phyloP scores from a whole-genome alignment of 2,797 vertebrate species.

The Telmatherina bonti region DNA sequence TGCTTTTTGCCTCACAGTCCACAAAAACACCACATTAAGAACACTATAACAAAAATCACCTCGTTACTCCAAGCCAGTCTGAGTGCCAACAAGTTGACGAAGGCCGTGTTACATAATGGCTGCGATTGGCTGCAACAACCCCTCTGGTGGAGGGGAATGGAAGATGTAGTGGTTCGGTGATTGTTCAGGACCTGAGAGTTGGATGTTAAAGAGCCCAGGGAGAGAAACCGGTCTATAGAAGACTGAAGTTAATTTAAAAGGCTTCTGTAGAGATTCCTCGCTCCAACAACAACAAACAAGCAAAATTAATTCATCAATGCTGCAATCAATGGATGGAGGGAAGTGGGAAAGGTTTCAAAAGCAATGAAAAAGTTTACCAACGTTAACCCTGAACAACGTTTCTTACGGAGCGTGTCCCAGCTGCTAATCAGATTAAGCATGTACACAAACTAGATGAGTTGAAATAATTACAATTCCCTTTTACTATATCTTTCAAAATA shows the following conservation, averaged over 20 bases:
- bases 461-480: too few species aligned
- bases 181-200: conserved; percentile 33
- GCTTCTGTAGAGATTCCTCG: conserved; percentile 14
- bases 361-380: background rate
- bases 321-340: background rate
- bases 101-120: conserved; percentile 6
- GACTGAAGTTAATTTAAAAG: conserved; percentile 47
- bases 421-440: too few species aligned
- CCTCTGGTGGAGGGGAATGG: conserved; percentile 44
- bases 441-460: too few species aligned
- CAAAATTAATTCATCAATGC: conserved; percentile 21
- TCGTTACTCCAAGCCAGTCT: conserved; percentile 1
- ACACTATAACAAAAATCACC: conserved; percentile 12
- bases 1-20: too few species aligned
- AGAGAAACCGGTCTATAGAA: conserved; percentile 9
- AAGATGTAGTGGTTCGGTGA: conserved; percentile 21
- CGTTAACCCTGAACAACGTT: too few species aligned
- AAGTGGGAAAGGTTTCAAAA: background rate
- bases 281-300: background rate
- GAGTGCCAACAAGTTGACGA: conserved; percentile 16
- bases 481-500: too few species aligned
- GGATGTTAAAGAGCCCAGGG: conserved; percentile 35
- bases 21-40: conserved; percentile 2
- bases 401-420: too few species aligned
- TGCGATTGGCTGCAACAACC: background rate